Percentiles rank a stretch among this genome's conserved stretches.
phyloP scores from a whole-genome alignment of 2,797 vertebrate genomes.

The Melanotaenia parkinsoni region DNA sequence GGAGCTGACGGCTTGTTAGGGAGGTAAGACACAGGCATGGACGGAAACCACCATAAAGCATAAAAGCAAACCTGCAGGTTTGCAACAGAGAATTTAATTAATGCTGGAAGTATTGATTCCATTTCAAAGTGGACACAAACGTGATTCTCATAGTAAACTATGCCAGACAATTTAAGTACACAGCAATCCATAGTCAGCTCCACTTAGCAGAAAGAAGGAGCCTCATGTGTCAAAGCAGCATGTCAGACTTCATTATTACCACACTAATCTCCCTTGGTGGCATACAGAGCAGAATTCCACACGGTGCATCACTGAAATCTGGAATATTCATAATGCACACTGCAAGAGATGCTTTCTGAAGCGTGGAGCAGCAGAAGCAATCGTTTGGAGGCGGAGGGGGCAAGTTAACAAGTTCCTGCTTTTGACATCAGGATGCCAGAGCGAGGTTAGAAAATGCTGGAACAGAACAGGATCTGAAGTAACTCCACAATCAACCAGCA shows the following conservation, averaged over 20 bases:
- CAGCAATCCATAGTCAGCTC: background rate
- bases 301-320: background rate
- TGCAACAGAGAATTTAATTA: no score
- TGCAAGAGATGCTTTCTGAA: background rate
- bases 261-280: background rate
- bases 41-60: background rate
- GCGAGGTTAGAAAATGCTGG: conserved; percentile 44
- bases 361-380: background rate
- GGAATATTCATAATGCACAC: background rate
- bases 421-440: conserved; percentile 15
- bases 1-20: background rate
- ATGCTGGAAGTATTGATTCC: no score
- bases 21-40: background rate
- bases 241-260: background rate
- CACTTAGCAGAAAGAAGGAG: background rate
- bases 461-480: conserved; percentile 8
- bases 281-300: background rate
- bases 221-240: background rate
- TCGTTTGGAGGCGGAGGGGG: background rate
- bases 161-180: background rate
- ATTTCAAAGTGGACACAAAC: background rate
- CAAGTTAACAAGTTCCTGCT: background rate
- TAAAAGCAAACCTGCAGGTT: background rate
- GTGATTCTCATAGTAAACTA: background rate
- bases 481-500: background rate